phyloP scores from a whole-genome alignment of 1,140 invertebrate species.

The Bombus sylvicola region DNA sequence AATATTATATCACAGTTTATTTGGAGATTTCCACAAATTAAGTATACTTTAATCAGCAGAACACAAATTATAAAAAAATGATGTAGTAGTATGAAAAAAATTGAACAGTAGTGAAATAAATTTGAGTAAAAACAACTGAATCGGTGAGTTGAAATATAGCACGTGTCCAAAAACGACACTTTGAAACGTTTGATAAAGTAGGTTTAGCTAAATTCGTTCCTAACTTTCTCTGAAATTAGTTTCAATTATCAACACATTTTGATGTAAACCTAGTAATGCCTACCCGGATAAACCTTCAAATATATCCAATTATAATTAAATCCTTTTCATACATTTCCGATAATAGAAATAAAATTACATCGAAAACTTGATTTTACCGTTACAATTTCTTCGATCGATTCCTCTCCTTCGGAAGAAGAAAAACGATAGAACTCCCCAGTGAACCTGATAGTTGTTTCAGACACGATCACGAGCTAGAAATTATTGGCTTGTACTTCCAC shows the following conservation, averaged over 20 bases:
- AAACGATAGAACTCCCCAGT: not conserved
- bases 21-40: too few species aligned
- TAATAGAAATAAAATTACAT: not conserved
- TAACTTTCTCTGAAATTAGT: not conserved
- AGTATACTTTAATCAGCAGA: too few species aligned
- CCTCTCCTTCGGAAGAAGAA: not conserved
- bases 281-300: not conserved
- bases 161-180: too few species aligned
- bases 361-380: not conserved
- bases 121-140: not conserved
- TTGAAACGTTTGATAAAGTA: too few species aligned
- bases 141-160: not conserved
- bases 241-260: not conserved
- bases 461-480: not conserved
- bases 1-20: too few species aligned
- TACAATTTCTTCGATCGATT: not conserved
- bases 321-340: too few species aligned
- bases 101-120: too few species aligned
- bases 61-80: too few species aligned
- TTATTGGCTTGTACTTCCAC: not conserved
- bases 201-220: not conserved
- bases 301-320: too few species aligned
- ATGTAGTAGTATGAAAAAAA: too few species aligned
- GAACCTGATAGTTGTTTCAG: not conserved
- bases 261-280: not conserved